Evolutionary conservation across 2,113 vertebrate species (phyloP).

Genomic region (Alouatta palliata): DNA sequence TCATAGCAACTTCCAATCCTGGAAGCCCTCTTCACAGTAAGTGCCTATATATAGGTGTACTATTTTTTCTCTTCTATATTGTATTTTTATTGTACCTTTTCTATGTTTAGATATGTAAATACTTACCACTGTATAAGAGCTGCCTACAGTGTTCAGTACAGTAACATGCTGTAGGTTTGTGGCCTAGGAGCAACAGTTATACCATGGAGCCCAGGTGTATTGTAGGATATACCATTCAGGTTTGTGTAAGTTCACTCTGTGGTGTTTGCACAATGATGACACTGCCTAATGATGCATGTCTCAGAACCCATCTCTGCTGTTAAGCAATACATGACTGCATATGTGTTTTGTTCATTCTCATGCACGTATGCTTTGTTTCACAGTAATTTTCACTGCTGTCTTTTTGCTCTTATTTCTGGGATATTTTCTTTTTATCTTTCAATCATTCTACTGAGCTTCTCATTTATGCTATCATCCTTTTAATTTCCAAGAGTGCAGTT

Average conservation of each 20-base stretch:
- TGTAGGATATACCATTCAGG: not conserved
- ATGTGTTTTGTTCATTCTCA: not conserved
- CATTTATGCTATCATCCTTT: not conserved
- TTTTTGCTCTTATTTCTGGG: conserved; percentile 27
- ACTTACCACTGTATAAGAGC: not conserved
- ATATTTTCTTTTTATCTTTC: not conserved
- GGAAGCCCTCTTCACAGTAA: not conserved
- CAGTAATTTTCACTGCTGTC: not conserved
- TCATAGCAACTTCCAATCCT: not conserved
- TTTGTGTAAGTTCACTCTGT: not conserved
- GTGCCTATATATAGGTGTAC: not conserved
- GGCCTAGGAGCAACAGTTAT: not conserved
- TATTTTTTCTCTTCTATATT: not conserved
- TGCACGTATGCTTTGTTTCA: not conserved
- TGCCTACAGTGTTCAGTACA: not conserved
- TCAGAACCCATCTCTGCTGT: not conserved
- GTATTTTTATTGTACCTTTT: not conserved
- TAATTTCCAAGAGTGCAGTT: not conserved
- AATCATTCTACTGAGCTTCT: not conserved
- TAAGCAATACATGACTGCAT: not conserved
- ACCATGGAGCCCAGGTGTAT: not conserved
- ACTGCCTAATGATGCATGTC: not conserved
- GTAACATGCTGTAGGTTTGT: not conserved
- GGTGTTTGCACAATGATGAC: not conserved
- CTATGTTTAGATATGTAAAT: not conserved